Base-by-base conservation (phyloP, 53 echinoderm and acorn worm species). In the Antedon mediterranea region DNA sequence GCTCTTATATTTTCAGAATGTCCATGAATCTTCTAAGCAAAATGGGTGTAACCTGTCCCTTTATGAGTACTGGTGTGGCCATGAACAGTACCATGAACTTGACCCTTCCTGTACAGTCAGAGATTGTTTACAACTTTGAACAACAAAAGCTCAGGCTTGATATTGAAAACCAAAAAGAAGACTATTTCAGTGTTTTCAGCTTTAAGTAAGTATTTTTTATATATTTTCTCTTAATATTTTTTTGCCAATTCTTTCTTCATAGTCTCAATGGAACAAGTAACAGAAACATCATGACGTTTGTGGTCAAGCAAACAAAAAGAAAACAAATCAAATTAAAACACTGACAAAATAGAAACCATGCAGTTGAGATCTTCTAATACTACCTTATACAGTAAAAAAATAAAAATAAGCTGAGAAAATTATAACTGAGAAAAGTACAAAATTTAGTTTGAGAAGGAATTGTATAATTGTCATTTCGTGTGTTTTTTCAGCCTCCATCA, bases 91-190 rank as follows among this genome's bases (percentile, higher is more conserved):
- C 83, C 31, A 31, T 77, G 29, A 81, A 88, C 74, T 2, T 74
- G 31, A 88, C 81, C 78, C 72, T 84, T n/a, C 88, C 88, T 0
- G 57, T 88, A 20, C 30, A 77, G 71, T 80, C 88, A 71, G 76
- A 77, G 44, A n/a, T 88, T 30, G 34, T 43, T 33, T 76, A 80
- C 33, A 81, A 84, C 77, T 84, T 84, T 71, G 44, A 73, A 70
- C 73, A 73, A 74, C 84, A 88, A 88, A 84, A 87, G 71, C 80
- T 81, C 71, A 73, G 34, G 43, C 30, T 81, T 28, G 43, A 81
- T 30, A 14, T 81, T 33, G 72, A 81, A 26, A 30, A 72, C 14
- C 43, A 31, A 6, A 31, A 81, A 44, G 41, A 42, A 31, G 75
- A 30, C 27, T 81, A 85, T 75, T 30, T 74, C 41, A 79, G 73